Evolutionary conservation across 2,888 invertebrate genomes (phyloP).

Genomic region (Orthosia incerta): DNA sequence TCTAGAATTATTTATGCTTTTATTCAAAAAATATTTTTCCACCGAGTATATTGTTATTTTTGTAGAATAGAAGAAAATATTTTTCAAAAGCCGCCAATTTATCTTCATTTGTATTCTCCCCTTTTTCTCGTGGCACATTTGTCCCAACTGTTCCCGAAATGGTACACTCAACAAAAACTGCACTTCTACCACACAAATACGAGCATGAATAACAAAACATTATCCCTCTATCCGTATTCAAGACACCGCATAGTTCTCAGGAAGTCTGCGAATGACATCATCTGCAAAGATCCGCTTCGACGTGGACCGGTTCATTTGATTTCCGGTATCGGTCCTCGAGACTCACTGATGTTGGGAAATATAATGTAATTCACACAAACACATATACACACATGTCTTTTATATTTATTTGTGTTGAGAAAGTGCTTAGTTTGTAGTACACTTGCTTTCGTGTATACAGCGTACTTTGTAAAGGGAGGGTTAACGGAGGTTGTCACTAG

Average conservation of each 20-base stretch:
- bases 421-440: slow-evolving; percentile 25
- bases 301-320: slow-evolving; percentile 80
- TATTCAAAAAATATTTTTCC: neutral
- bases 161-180: slow-evolving; percentile 30
- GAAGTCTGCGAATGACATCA: slow-evolving; percentile 79
- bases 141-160: slow-evolving; percentile 1
- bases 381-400: slow-evolving; percentile 10
- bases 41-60: neutral
- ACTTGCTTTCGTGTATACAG: slow-evolving; percentile 33
- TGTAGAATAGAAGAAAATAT: neutral
- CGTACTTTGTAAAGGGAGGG: slow-evolving; percentile 8
- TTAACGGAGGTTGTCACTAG: slow-evolving; percentile 26
- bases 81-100: neutral
- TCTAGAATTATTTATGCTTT: neutral
- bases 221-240: slow-evolving; percentile 68
- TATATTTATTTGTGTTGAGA: slow-evolving; percentile 42
- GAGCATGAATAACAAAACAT: slow-evolving; percentile 63
- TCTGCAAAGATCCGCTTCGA: slow-evolving; percentile 78
- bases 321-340: slow-evolving; percentile 72
- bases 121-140: slow-evolving; percentile 2
- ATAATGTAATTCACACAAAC: slow-evolving; percentile 50
- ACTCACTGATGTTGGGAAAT: slow-evolving; percentile 56
- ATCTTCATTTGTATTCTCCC: slow-evolving; percentile 24
- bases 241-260: slow-evolving; percentile 64
- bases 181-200: slow-evolving; percentile 30